Evolutionary conservation across 2,113 vertebrate species (phyloP).

Genomic region (Amphiprion ocellaris): DNA sequence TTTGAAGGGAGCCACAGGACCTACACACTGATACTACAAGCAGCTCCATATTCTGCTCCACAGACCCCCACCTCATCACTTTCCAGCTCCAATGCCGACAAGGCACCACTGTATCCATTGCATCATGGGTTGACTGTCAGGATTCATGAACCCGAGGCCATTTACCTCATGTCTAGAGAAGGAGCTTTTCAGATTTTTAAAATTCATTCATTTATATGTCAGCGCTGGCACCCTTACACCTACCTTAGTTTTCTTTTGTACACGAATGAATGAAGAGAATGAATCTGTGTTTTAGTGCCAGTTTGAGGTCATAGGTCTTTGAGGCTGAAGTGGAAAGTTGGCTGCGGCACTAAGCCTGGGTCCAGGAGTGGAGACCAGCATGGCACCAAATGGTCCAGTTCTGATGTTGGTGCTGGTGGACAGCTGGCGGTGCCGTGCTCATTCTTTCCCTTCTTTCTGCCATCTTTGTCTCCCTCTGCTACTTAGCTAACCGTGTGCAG

Average conservation of each 20-base stretch:
- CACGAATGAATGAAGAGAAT: constrained; percentile 21
- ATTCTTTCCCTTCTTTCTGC: constrained; percentile 48
- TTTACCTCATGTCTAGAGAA: constrained; percentile 54
- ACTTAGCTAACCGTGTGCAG: constrained; percentile 49
- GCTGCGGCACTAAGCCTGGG: constrained; percentile 27
- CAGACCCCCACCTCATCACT: constrained; percentile 17
- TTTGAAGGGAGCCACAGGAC: too few species aligned
- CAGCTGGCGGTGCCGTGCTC: constrained; percentile 41
- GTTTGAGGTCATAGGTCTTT: constrained; percentile 29
- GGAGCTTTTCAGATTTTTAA: constrained; percentile 43
- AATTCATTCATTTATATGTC: constrained; percentile 59
- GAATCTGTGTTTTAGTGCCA: constrained; percentile 48
- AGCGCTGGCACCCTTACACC: constrained; percentile 27
- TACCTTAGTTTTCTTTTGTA: constrained; percentile 7
- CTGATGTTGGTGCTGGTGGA: constrained; percentile 36
- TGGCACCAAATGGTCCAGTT: constrained; percentile 36
- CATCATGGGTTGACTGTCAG: constrained; percentile 53
- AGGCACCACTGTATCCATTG: constrained; percentile 50
- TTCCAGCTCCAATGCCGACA: constrained; percentile 38
- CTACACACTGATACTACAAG: constrained; percentile 2
- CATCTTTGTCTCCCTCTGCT: constrained; percentile 29
- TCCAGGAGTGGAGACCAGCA: constrained; percentile 43
- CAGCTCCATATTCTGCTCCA: constrained; percentile 17
- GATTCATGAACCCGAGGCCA: constrained; percentile 39
- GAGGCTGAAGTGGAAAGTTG: constrained; percentile 58